Evolutionary conservation across 2,888 invertebrate species (phyloP).

Genomic region (Athripsodes cinereus): DNA sequence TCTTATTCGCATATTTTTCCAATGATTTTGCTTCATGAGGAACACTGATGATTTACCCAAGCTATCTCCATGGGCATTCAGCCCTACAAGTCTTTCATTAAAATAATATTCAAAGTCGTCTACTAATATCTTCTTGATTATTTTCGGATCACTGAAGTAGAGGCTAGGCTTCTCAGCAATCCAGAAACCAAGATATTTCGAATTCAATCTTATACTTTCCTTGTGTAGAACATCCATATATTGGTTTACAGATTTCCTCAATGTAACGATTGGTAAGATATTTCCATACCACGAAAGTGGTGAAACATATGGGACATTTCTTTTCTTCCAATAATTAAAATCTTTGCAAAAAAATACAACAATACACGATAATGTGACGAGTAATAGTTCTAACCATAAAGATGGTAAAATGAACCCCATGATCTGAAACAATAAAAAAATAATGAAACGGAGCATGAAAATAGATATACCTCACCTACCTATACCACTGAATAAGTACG

Average conservation of each 20-base stretch:
- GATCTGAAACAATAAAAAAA: conserved; percentile 3
- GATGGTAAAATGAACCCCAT: background rate
- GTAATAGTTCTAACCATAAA: background rate
- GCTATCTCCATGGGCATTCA: conserved; percentile 29
- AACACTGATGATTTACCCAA: conserved; percentile 29
- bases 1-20: conserved; percentile 30
- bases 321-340: conserved; percentile 34
- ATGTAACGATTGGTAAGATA: conserved; percentile 30
- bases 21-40: conserved; percentile 28
- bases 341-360: conserved; percentile 15
- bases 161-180: conserved; percentile 29
- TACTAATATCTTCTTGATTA: conserved; percentile 31
- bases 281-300: conserved; percentile 34
- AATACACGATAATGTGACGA: background rate
- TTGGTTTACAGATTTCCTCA: conserved; percentile 28
- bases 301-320: conserved; percentile 30
- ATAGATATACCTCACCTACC: no score
- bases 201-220: conserved; percentile 26
- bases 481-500: no score
- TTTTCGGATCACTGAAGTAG: conserved; percentile 30
- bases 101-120: conserved; percentile 33
- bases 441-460: no score
- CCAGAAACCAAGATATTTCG: conserved; percentile 29
- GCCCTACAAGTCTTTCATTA: conserved; percentile 29
- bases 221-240: conserved; percentile 29